Evolutionary conservation across 37 sponge, comb jelly and placozoan species (phyloP).

Genomic region (Crambe crambe): DNA sequence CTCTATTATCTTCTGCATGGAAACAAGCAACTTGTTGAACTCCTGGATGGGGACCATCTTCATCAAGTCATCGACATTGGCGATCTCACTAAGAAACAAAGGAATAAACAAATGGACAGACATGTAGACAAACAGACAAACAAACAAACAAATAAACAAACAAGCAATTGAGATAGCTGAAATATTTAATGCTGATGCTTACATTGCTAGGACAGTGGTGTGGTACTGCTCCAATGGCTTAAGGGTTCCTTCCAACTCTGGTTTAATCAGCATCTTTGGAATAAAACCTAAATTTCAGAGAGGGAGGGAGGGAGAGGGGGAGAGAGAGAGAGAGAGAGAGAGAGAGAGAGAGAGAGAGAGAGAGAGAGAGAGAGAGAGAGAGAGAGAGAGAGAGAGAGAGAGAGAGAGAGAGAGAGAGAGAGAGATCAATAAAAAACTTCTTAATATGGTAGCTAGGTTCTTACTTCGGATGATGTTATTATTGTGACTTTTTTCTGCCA

Average conservation of each 20-base stretch:
- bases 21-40: neutral
- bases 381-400: neutral
- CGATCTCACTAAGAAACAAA: slow-evolving; percentile 2
- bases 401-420: neutral
- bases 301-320: neutral
- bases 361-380: neutral
- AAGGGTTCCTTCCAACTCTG: neutral
- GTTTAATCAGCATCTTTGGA: neutral
- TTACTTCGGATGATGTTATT: neutral
- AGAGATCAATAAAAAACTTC: neutral
- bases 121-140: too few species aligned
- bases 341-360: neutral
- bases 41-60: neutral
- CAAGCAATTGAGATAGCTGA: neutral
- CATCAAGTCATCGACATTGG: neutral
- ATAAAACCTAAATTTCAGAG: too few species aligned
- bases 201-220: neutral
- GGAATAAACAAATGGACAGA: too few species aligned
- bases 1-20: slow-evolving; percentile 2
- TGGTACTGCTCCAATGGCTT: neutral
- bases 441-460: too few species aligned
- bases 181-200: neutral
- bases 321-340: neutral
- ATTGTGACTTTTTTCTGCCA: slow-evolving; percentile 1
- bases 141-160: too few species aligned